phyloP scores from a whole-genome alignment of 1,140 invertebrate species.

The Drosophila biarmipes region DNA sequence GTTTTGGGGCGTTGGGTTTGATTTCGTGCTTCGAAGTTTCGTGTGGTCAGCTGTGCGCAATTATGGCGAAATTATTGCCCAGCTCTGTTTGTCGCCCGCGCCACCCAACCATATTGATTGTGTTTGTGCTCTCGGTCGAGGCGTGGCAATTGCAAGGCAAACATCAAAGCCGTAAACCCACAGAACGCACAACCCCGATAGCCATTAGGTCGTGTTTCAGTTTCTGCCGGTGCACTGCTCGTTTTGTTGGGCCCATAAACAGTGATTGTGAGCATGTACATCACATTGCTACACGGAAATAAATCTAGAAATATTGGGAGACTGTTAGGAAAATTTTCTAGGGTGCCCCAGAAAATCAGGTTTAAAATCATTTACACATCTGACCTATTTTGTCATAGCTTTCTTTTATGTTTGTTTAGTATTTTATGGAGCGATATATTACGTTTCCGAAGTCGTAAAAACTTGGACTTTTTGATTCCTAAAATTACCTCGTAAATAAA shows the following conservation, averaged over 20 bases:
- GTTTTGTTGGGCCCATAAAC: slow-evolving; percentile 23
- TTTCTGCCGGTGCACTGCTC: slow-evolving; percentile 20
- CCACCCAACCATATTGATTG: slow-evolving; percentile 29
- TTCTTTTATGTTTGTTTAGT: too few species aligned
- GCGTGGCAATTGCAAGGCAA: slow-evolving; percentile 46
- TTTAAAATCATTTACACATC: not conserved
- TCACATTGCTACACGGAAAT: not conserved
- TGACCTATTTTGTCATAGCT: too few species aligned
- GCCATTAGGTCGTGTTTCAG: slow-evolving; percentile 40
- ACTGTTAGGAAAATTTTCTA: not conserved
- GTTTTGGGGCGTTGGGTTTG: not conserved
- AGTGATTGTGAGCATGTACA: slow-evolving; percentile 14
- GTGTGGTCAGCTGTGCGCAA: slow-evolving; percentile 46
- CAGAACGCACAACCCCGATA: slow-evolving; percentile 14
- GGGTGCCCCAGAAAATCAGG: not conserved
- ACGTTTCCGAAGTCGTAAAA: too few species aligned
- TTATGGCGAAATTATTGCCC: slow-evolving; percentile 51
- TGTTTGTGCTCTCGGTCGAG: slow-evolving; percentile 23
- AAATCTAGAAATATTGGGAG: not conserved
- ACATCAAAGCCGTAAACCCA: slow-evolving; percentile 56
- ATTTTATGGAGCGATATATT: too few species aligned
- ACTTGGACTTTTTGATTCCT: too few species aligned
- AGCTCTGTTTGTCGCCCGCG: slow-evolving; percentile 14
- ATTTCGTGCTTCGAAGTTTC: not conserved
- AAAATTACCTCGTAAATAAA: too few species aligned